Base-by-base conservation (phyloP, 2,888 invertebrate genomes). In the Bellardia pandia region DNA sequence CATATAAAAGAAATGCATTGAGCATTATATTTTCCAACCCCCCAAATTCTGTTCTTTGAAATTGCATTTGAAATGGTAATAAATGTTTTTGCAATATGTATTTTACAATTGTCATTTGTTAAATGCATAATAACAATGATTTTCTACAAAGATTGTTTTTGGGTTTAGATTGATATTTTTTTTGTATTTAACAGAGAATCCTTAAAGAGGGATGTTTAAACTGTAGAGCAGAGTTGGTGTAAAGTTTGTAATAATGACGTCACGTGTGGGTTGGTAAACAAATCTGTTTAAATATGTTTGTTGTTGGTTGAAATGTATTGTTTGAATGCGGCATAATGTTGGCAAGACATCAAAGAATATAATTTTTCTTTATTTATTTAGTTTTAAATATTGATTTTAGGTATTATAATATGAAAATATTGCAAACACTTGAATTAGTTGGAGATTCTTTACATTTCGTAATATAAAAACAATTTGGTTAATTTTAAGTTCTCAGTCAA, bases 191-290 rank as follows among this genome's bases (percentile, higher is more conserved):
- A 64, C n/a, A 37, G 23, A 30, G 48, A 33, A 23, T 51, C 33
- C 33, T 23, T 4, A 3, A 48, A 33, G 33, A 33, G 40, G 62
- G 69, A 1, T 48, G 76, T 58, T 64, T 56, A 48, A 58, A 51
- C 23, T 40, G 16, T 66, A 37, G 8, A 75, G 56, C 48, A 2
- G 45, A 13, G 11, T 37, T 40, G 45, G 77, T 71, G 71, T 71
- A 48, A 80, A 85, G 40, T 68, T 68, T 66, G 71, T 79, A 83
- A 83, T 86, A 86, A 83, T 83, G 79, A 86, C 79, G 79, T 83
- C 86, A 83, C 83, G 86, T 83, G 82, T 60, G 16, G 16, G n/a
- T 45, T 66, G 64, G 48, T 11, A 75, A 51, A 66, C 6, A 53
- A 85, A 68, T 74, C 16, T 68, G n/a, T 74, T 85, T 62, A 6